These are phyloP conservation scores for Crematogaster levior DNA, from an alignment of 2,888 invertebrate species.

Conservation along the genomic window DNA sequence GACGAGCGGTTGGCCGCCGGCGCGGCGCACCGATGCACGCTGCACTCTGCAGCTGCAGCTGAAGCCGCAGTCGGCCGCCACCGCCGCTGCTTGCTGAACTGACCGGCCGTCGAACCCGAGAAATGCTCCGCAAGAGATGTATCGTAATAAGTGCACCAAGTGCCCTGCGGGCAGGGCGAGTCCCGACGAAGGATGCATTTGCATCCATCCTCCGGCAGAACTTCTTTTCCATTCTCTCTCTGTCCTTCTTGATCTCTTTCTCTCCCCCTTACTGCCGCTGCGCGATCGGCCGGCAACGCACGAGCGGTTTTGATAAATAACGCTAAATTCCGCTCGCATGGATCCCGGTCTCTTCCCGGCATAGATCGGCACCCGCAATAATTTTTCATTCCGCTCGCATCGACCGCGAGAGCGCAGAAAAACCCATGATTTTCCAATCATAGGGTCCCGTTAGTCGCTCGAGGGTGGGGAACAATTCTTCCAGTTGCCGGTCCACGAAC, in stretches of 20 bases:
- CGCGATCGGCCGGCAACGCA: too few relatives aligned
- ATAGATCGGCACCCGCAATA: not conserved
- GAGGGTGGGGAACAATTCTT: not conserved
- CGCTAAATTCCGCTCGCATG: not conserved
- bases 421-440: slow-evolving; percentile 49
- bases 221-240: slow-evolving; percentile 5
- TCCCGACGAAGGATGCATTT: slow-evolving; percentile 57
- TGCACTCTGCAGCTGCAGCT: slow-evolving; percentile 27
- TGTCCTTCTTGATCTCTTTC: not conserved
- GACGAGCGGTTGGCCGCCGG: not conserved
- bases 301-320: not conserved
- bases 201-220: slow-evolving; percentile 45
- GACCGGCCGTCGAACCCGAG: slow-evolving; percentile 85
- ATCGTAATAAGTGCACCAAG: slow-evolving; percentile 81
- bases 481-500: not conserved
- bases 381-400: slow-evolving; percentile 12
- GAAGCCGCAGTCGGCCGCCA: slow-evolving; percentile 57
- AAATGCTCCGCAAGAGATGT: slow-evolving; percentile 78
- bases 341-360: not conserved
- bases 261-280: not conserved
- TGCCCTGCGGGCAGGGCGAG: slow-evolving; percentile 75
- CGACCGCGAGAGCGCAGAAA: slow-evolving; percentile 16
- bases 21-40: slow-evolving; percentile 3
- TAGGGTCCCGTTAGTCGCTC: slow-evolving; percentile 40
- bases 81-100: slow-evolving; percentile 70